These are phyloP conservation scores for Motacilla tschutschensis DNA, from an alignment of 2,113 vertebrate genomes.

Conservation along the genomic window DNA sequence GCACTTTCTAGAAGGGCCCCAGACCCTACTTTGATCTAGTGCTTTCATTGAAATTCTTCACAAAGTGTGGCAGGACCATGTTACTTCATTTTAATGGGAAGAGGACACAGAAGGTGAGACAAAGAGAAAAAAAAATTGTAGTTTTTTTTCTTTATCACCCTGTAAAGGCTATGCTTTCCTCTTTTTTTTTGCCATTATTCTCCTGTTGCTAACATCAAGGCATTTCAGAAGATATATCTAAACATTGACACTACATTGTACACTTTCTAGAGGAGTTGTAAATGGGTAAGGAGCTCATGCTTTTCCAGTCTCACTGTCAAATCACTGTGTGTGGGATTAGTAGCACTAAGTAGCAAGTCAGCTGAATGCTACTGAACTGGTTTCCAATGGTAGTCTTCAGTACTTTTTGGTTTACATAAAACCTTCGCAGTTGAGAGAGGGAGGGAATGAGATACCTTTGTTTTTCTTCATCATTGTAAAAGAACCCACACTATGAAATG, in stretches of 20 bases:
- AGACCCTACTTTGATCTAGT: not conserved
- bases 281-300: not conserved
- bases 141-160: not conserved
- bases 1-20: not conserved
- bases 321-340: not conserved
- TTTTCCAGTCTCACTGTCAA: not conserved
- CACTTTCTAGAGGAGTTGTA: not conserved
- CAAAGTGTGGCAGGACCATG: fast-evolving
- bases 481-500: not conserved
- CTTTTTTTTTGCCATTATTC: not conserved
- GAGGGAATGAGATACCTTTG: not conserved
- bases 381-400: not conserved
- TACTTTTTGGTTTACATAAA: not conserved
- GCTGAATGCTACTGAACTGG: not conserved
- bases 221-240: not conserved
- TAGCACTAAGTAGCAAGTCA: not conserved
- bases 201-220: not conserved
- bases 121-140: not conserved
- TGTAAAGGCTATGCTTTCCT: not conserved
- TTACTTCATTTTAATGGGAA: not conserved
- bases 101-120: not conserved
- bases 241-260: not conserved
- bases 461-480: not conserved
- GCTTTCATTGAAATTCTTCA: not conserved
- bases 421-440: not conserved